Percentiles rank a stretch among this genome's conserved stretches.
phyloP scores from a whole-genome alignment of 2,113 vertebrate species.

The Eulemur rufifrons region DNA sequence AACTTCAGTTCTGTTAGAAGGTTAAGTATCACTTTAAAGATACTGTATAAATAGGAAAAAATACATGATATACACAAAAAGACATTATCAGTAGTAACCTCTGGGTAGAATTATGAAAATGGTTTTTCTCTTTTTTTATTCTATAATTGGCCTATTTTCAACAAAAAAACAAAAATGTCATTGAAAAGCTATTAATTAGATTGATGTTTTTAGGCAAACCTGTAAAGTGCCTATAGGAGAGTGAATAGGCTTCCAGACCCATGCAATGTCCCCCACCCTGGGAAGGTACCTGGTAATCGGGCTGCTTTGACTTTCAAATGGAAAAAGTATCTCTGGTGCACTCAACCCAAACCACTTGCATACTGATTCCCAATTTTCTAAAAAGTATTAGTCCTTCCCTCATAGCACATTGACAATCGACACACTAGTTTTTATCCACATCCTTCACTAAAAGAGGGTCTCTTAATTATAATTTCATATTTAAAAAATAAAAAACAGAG shows the following conservation, averaged over 20 bases:
- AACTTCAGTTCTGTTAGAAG: neutral
- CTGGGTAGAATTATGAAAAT: neutral
- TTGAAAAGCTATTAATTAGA: neutral
- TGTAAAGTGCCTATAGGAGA: neutral
- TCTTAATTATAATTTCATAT: neutral
- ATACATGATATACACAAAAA: neutral
- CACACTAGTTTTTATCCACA: neutral
- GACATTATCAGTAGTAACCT: neutral
- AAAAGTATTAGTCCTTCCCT: neutral
- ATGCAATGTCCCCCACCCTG: neutral
- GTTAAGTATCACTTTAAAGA: neutral
- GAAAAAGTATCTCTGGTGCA: neutral
- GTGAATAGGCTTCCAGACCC: neutral
- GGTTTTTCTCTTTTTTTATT: neutral
- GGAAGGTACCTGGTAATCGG: neutral
- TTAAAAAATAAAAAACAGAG: neutral
- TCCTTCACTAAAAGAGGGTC: neutral
- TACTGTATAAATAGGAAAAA: neutral
- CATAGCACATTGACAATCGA: neutral
- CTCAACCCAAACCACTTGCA: neutral
- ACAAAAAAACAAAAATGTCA: slow-evolving; percentile 13
- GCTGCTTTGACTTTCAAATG: neutral
- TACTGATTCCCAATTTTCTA: neutral
- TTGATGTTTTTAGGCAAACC: neutral
- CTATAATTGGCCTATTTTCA: slow-evolving; percentile 25